Conservation (phyloP, 2,797 vertebrate genomes). For the Trachops cirrhosus region DNA sequence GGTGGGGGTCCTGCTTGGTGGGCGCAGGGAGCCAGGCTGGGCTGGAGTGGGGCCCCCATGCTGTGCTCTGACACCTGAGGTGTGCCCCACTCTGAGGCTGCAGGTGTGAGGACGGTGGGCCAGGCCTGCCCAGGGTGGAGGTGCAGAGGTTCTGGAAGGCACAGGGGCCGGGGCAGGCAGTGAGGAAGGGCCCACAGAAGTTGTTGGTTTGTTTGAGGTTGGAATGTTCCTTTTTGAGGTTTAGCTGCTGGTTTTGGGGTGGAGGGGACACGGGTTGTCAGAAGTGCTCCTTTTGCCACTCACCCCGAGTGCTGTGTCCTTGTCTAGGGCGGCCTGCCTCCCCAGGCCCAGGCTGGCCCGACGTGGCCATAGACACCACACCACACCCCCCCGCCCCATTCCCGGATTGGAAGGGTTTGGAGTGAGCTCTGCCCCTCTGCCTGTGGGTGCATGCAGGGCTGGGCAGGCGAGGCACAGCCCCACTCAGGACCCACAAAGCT, state of each 20-base stretch:
- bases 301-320: not conserved
- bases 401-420: not conserved
- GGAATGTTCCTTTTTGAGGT: too few relatives aligned
- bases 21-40: rapidly evolving
- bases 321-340: not conserved
- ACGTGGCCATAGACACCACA: not conserved
- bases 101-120: not conserved
- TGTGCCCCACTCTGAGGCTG: not conserved
- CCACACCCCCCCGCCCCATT: too few relatives aligned
- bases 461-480: not conserved
- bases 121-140: not conserved
- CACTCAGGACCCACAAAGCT: not conserved
- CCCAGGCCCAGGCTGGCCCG: not conserved
- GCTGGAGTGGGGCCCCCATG: rapidly evolving
- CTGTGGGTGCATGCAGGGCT: not conserved
- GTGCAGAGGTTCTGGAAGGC: not conserved
- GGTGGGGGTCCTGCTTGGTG: not conserved
- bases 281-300: not conserved
- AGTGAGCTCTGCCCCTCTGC: too few relatives aligned
- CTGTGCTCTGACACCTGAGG: not conserved
- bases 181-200: rapidly evolving
- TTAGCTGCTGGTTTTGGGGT: not conserved
- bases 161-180: rapidly evolving
- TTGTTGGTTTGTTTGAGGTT: not conserved
- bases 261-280: not conserved